These are phyloP conservation scores for Nothoprocta perdicaria DNA, from an alignment of 2,113 vertebrate genomes.

Conservation along the genomic window DNA sequence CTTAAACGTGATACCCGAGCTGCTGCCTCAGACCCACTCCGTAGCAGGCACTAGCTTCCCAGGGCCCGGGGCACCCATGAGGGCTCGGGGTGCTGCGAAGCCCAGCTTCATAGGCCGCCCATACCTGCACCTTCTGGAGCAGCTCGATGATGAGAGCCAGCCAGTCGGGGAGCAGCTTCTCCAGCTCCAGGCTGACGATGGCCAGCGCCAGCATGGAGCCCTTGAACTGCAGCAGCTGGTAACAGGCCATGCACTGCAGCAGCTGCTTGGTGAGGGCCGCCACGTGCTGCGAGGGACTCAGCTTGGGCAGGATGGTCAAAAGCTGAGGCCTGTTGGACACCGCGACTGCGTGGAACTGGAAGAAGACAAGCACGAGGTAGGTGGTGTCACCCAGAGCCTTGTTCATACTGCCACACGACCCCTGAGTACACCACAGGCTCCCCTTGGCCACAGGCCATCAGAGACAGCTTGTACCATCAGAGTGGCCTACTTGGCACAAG, in stretches of 20 bases:
- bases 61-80: rapidly evolving
- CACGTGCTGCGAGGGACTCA: constrained; percentile 89
- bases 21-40: rapidly evolving
- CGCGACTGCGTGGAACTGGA: constrained; percentile 91
- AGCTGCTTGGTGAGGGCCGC: constrained; percentile 86
- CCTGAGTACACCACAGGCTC: not conserved
- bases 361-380: not conserved
- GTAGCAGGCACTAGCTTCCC: not conserved
- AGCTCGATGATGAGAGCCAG: constrained; percentile 92
- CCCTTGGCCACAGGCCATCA: not conserved
- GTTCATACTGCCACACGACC: not conserved
- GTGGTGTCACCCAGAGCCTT: rapidly evolving
- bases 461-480: rapidly evolving
- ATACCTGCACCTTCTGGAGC: constrained; percentile 92
- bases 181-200: constrained; percentile 94
- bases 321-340: constrained; percentile 85
- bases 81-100: rapidly evolving
- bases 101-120: rapidly evolving
- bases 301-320: constrained; percentile 77
- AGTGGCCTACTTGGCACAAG: rapidly evolving
- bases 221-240: constrained; percentile 87
- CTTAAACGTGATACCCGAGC: rapidly evolving
- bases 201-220: constrained; percentile 94
- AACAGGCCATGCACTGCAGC: constrained; percentile 89
- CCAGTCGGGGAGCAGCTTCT: constrained; percentile 95